Conservation (phyloP, 2,888 invertebrate species). For the Sabellastarte sp. region DNA sequence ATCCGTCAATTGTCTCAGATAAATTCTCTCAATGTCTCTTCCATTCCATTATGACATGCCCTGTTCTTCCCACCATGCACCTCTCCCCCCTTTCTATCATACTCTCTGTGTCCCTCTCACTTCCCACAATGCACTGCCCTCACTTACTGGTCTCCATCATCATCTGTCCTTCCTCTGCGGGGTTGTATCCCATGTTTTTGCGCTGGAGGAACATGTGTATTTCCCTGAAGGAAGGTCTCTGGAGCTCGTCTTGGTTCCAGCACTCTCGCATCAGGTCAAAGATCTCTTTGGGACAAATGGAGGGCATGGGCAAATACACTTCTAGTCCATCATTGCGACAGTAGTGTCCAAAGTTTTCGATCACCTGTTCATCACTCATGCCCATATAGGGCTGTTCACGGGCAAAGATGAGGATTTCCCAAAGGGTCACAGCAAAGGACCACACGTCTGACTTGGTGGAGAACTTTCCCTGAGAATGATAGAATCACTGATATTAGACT, state of each 20-base stretch:
- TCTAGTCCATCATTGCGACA: constrained; percentile 67
- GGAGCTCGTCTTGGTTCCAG: constrained; percentile 79
- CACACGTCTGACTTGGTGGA: constrained; percentile 85
- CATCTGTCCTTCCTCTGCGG: no score
- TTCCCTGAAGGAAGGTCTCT: constrained; percentile 61
- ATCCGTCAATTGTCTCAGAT: no score
- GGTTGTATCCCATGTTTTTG: not conserved
- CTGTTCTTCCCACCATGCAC: no score
- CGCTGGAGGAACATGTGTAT: not conserved
- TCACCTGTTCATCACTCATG: constrained; percentile 72
- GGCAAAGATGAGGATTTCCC: constrained; percentile 80
- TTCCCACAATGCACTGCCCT: no score
- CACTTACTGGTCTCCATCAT: not conserved
- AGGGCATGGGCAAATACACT: constrained; percentile 69
- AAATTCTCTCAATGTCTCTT: no score
- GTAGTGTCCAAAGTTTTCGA: constrained; percentile 77
- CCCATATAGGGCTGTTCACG: constrained; percentile 76
- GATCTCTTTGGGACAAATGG: constrained; percentile 80
- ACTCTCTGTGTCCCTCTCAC: no score
- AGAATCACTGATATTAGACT: no score
- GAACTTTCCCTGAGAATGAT: constrained; percentile 85
- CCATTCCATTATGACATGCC: no score
- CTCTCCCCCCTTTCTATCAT: no score
- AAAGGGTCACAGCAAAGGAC: constrained; percentile 86
- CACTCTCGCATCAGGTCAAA: constrained; percentile 90